Percentiles rank a stretch among this genome's conserved stretches.
phyloP scores from a whole-genome alignment of 2,113 vertebrate genomes.

The Okapia johnstoni region DNA sequence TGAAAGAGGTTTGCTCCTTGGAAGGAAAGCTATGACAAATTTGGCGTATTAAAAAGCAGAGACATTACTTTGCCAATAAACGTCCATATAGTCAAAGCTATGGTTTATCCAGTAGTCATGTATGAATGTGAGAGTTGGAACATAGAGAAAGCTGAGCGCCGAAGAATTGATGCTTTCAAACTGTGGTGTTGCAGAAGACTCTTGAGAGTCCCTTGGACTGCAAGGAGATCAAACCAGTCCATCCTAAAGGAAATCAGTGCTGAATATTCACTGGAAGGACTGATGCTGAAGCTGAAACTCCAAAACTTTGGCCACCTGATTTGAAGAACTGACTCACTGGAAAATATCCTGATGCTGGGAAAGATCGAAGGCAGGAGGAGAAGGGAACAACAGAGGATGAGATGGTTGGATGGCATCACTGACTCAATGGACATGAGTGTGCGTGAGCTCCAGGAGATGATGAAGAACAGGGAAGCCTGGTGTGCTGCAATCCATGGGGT shows the following conservation, averaged over 20 bases:
- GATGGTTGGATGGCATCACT: background rate
- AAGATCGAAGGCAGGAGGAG: background rate
- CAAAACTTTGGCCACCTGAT: background rate
- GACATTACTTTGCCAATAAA: background rate
- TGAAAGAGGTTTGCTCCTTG: background rate
- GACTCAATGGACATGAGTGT: background rate
- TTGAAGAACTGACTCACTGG: background rate
- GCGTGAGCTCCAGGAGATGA: background rate
- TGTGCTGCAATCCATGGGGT: background rate
- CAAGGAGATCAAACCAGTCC: background rate
- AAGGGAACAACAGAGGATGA: background rate
- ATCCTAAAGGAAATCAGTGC: background rate
- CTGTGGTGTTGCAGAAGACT: background rate
- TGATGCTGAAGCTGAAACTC: background rate
- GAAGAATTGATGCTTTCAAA: background rate
- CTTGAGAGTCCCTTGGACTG: background rate
- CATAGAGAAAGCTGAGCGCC: background rate
- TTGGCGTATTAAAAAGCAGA: background rate
- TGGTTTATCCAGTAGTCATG: background rate
- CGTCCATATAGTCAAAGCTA: background rate
- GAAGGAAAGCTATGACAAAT: background rate
- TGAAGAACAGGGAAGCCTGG: background rate
- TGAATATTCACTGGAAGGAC: background rate
- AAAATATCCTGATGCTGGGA: background rate
- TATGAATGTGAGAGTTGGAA: background rate